Conservation (phyloP, 2,888 invertebrate species). For the Chrysolina oricalcia region DNA sequence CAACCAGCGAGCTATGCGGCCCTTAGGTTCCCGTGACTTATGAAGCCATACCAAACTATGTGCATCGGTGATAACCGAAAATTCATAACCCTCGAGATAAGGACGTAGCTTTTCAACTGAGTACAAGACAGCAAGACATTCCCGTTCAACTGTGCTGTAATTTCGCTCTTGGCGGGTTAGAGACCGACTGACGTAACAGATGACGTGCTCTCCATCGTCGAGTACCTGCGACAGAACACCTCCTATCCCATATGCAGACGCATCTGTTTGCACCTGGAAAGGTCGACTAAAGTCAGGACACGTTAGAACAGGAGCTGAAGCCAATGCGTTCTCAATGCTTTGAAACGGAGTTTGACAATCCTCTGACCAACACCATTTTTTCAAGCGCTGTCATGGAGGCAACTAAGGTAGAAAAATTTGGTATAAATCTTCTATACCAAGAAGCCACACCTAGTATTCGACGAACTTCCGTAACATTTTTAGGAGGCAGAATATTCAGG, state of each 20-base stretch:
- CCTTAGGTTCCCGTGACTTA: slow-evolving; percentile 45
- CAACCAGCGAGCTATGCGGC: slow-evolving; percentile 34
- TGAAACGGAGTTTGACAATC: slow-evolving; percentile 39
- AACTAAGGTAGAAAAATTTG: slow-evolving; percentile 46
- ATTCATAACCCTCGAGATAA: slow-evolving; percentile 47
- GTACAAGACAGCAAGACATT: slow-evolving; percentile 46
- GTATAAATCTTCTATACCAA: slow-evolving; percentile 54
- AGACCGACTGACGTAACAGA: slow-evolving; percentile 40
- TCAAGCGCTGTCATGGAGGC: slow-evolving; percentile 44
- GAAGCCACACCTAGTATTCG: slow-evolving; percentile 46
- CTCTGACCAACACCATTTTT: slow-evolving; percentile 42
- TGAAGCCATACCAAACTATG: slow-evolving; percentile 33
- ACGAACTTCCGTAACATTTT: slow-evolving; percentile 9
- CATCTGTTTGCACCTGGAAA: slow-evolving; percentile 55
- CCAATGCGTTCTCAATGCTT: slow-evolving; percentile 39
- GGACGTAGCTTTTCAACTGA: slow-evolving; percentile 45
- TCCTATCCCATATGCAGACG: too few relatives aligned
- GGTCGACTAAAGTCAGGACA: slow-evolving; percentile 47
- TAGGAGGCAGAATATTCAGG: slow-evolving; percentile 9
- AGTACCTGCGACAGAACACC: background rate
- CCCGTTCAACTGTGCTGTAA: slow-evolving; percentile 43
- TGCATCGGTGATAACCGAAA: slow-evolving; percentile 51
- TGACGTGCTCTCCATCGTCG: slow-evolving; percentile 30
- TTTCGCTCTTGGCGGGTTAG: too few relatives aligned
- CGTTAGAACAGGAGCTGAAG: slow-evolving; percentile 46